Evolutionary conservation across 2,797 vertebrate species (phyloP).

Genomic region (Sibirionetta formosa): DNA sequence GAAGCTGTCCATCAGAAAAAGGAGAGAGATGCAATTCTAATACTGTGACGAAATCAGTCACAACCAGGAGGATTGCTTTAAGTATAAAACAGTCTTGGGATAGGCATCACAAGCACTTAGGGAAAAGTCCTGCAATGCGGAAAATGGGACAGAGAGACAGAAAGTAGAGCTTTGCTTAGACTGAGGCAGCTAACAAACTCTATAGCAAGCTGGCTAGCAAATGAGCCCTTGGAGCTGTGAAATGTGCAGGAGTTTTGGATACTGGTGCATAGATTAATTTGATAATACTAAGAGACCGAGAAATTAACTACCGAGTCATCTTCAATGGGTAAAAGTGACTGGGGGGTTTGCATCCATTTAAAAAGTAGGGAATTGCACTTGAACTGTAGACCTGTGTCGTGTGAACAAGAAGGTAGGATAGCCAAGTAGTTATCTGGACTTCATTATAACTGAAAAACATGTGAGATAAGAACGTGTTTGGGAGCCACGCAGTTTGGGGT

Average conservation of each 20-base stretch:
- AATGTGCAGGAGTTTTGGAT: not conserved
- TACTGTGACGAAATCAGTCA: slow-evolving; percentile 22
- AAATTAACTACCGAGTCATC: not conserved
- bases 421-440: not conserved
- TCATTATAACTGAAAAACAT: slow-evolving; percentile 22
- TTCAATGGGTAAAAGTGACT: not conserved
- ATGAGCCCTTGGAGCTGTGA: not conserved
- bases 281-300: not conserved
- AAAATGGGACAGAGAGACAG: slow-evolving; percentile 1
- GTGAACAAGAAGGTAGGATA: not conserved
- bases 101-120: not conserved
- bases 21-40: not conserved
- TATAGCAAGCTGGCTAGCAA: not conserved
- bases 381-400: not conserved
- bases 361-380: not conserved
- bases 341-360: not conserved
- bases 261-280: not conserved
- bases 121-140: not conserved
- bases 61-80: not conserved
- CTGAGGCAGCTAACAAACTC: not conserved
- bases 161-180: not conserved
- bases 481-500: not conserved
- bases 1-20: slow-evolving; percentile 20
- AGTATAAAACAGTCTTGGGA: slow-evolving; percentile 8
- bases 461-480: not conserved